Base-by-base conservation (phyloP, 2,113 vertebrate genomes). In the Carassius carassius region DNA sequence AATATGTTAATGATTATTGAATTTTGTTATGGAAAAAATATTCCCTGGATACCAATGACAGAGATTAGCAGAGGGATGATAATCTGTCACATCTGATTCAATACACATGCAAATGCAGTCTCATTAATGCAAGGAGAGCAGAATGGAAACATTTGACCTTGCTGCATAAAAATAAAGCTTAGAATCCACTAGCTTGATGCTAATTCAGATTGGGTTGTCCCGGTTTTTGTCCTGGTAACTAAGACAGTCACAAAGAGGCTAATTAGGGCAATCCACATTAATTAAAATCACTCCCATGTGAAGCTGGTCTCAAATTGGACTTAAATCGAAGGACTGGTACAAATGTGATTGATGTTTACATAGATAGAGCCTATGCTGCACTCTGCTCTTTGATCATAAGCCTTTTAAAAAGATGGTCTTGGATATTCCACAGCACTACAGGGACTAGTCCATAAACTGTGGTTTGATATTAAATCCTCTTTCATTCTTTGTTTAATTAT, bases 201-300 rank as follows among this genome's bases (percentile, higher is more conserved):
- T 87, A 78, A 82, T 87, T 86, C 80, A 85, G 88, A 84, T 85
- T 89, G 92, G 92, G 90, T 90, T 92, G 94, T 92, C 89, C 92
- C 88, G 81, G 86, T 94, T 94, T 93, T 86, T 86, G 85, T 51
- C 81, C 81, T 83, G 88, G 91, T 93, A 92, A 94, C 93, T 90
- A 94, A 91, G 91, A 90, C 85, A 90, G 91, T 88, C 90, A 85
- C 67, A 87, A 70, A 89, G 74, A 92, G 92, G 92, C 93, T 95
- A 94, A 95, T 94, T 94, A 92, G 93, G 92, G 88, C 92, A 92
- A 84, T 91, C 91, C 88, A 92, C 92, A 94, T 93, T 91, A 94
- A 94, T 95, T 94, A 94, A 93, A 91, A 90, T 87, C 82, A 84
- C 88, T 93, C 92, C 93, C 92, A 91, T 88, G 90, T 93, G 93